These are phyloP conservation scores for Anoplolepis gracilipes DNA, from an alignment of 1,140 invertebrate species.

Conservation along the genomic window DNA sequence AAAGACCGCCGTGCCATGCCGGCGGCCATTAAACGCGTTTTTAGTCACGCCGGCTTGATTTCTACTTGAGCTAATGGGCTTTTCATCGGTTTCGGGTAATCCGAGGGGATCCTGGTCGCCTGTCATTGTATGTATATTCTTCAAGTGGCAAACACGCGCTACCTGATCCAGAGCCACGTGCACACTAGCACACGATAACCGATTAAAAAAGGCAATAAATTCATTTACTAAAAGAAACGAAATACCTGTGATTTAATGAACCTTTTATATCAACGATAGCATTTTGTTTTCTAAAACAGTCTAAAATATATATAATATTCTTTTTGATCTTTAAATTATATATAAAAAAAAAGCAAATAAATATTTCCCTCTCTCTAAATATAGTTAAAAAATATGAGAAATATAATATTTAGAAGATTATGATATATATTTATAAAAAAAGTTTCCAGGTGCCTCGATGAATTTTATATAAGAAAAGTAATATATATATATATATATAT, in stretches of 20 bases:
- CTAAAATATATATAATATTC: background rate
- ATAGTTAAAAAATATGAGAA: background rate
- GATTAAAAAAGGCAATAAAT: background rate
- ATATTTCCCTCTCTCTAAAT: background rate
- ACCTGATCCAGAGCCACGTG: background rate
- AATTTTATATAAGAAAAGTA: background rate
- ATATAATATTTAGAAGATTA: background rate
- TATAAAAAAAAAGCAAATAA: background rate
- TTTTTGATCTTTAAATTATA: background rate
- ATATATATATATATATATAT: too few relatives aligned
- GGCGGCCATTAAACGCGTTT: conserved; percentile 65
- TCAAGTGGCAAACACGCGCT: conserved; percentile 2
- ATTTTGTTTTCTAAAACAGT: background rate
- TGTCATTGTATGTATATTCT: conserved; percentile 15
- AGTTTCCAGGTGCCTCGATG: background rate
- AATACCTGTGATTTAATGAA: background rate
- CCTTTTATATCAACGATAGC: background rate
- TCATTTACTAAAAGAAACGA: background rate
- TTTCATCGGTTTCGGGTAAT: conserved; percentile 70
- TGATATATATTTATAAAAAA: too few relatives aligned
- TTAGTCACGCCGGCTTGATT: conserved; percentile 69
- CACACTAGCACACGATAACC: background rate
- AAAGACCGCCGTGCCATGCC: conserved; percentile 52
- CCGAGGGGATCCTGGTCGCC: conserved; percentile 17
- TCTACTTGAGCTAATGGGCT: conserved; percentile 66